Evolutionary conservation across 2,888 invertebrate genomes (phyloP).

Genomic region (Phalangium opilio): DNA sequence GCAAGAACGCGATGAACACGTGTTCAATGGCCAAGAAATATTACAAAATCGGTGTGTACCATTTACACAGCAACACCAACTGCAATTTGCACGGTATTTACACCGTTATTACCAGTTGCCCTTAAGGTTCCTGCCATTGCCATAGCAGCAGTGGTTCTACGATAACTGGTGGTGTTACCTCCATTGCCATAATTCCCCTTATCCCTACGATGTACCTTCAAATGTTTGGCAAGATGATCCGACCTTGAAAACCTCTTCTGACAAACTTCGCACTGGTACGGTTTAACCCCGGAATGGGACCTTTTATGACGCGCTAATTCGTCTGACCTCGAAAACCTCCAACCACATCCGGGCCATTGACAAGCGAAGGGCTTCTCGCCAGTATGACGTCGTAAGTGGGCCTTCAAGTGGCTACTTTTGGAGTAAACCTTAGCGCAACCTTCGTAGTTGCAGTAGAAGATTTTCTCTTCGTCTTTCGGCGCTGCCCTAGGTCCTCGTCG

Average conservation of each 20-base stretch:
- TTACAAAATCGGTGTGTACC: no score
- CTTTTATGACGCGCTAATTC: slow-evolving; percentile 80
- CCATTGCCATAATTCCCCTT: slow-evolving; percentile 5
- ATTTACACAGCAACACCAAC: no score
- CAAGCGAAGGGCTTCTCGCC: slow-evolving; percentile 45
- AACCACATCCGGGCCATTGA: slow-evolving; percentile 56
- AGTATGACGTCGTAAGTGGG: slow-evolving; percentile 67
- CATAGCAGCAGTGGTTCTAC: neutral
- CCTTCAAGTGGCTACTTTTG: slow-evolving; percentile 76
- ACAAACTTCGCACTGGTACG: slow-evolving; percentile 75
- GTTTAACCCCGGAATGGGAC: slow-evolving; percentile 89
- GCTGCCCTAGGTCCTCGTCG: neutral
- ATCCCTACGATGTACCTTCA: slow-evolving; percentile 39
- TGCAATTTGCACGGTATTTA: no score
- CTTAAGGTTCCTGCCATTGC: neutral
- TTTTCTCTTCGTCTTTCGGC: slow-evolving; percentile 31
- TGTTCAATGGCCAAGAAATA: no score
- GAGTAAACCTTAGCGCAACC: slow-evolving; percentile 67
- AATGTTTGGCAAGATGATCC: slow-evolving; percentile 84
- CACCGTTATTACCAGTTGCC: no score
- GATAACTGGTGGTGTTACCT: neutral
- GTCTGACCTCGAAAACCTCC: slow-evolving; percentile 88
- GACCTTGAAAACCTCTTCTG: slow-evolving; percentile 79
- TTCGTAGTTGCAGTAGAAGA: slow-evolving; percentile 51
- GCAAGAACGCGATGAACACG: no score